Conservation (phyloP, 2,113 vertebrate species). For the Sceloporus undulatus region DNA sequence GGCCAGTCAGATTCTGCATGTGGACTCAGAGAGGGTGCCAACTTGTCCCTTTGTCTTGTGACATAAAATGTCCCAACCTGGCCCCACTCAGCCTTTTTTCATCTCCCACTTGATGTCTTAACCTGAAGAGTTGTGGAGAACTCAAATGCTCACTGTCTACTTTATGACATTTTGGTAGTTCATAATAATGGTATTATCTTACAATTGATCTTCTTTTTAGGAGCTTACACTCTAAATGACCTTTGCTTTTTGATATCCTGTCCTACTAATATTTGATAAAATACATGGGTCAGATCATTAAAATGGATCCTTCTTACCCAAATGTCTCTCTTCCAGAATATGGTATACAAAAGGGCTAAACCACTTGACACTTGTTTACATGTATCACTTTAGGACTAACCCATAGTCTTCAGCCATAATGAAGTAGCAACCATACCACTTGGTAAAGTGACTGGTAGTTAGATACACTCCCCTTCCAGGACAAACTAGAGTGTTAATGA, state of each 20-base stretch:
- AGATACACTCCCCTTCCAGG: neutral
- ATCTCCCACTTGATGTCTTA: neutral
- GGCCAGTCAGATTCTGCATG: neutral
- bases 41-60: neutral
- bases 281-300: neutral
- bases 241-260: neutral
- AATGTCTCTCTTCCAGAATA: neutral
- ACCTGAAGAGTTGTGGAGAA: neutral
- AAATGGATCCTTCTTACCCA: neutral
- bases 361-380: neutral
- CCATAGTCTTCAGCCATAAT: neutral
- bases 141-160: neutral
- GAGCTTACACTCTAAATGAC: neutral
- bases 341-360: neutral
- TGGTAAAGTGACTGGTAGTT: neutral
- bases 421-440: neutral
- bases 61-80: neutral
- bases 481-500: neutral
- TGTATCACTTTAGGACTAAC: neutral
- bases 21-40: too few species aligned
- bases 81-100: neutral
- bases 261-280: neutral
- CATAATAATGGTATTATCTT: neutral
- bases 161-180: neutral
- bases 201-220: neutral